A percentile compares a stretch with the other conserved stretches of the same genome.
Evolutionary conservation across 1,140 invertebrate species (phyloP).

Genomic region (Cotesia glomerata): DNA sequence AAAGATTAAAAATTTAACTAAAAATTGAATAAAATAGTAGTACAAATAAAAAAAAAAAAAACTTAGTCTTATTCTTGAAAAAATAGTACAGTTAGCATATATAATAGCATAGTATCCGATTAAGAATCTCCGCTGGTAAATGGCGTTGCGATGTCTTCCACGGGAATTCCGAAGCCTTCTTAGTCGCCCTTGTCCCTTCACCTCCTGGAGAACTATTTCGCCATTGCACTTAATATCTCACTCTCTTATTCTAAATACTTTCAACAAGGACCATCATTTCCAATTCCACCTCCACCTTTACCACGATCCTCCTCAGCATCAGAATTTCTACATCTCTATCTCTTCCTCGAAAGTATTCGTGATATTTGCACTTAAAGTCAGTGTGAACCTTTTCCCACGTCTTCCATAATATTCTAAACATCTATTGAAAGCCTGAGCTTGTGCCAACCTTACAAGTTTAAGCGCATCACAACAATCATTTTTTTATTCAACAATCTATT

Average conservation of each 20-base stretch:
- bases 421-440: conserved; percentile 9
- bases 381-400: conserved; percentile 8
- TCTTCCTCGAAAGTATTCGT: conserved; percentile 5
- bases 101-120: conserved; percentile 3
- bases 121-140: conserved; percentile 20
- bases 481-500: background rate
- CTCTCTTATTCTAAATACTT: background rate
- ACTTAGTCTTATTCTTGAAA: no score
- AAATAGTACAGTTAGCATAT: background rate
- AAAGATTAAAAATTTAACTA: no score
- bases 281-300: background rate
- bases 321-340: background rate
- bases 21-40: no score
- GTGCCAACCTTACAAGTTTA: background rate
- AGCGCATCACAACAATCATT: background rate
- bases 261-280: background rate
- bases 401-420: conserved; percentile 8
- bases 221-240: background rate
- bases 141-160: conserved; percentile 23
- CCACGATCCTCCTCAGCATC: background rate
- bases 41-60: no score
- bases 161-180: conserved; percentile 13
- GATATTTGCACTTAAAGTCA: conserved; percentile 10
- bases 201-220: background rate
- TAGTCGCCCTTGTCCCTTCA: background rate